Conservation (phyloP, 2,113 vertebrate species). For the cat (Felis catus) region F.catus_Fca126_mat1.0 CM031428.1:25106501-25107000, state of each 20-base stretch:
- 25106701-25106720: not conserved
- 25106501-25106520: slow-evolving; percentile 67
- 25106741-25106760: slow-evolving; percentile 31
- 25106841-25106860: slow-evolving; percentile 28
- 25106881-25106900: slow-evolving; percentile 17
- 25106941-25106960: slow-evolving; percentile 12
- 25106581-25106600: not conserved
- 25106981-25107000: not conserved
- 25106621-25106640: not conserved
- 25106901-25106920: slow-evolving; percentile 30
- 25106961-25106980: not conserved
- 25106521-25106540: slow-evolving; percentile 24
- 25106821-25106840: not conserved
- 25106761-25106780: slow-evolving; percentile 55
- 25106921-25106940: slow-evolving; percentile 41
- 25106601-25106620: slow-evolving; percentile 1
- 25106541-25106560: slow-evolving; percentile 2
- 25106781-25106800: slow-evolving; percentile 46
- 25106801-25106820: slow-evolving; percentile 58
- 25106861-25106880: slow-evolving; percentile 4
- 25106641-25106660: not conserved
- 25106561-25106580: slow-evolving; percentile 23
- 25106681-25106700: not conserved
- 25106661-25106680: not conserved
- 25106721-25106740: slow-evolving; percentile 27